These are phyloP conservation scores for Dynastes maya DNA, from an alignment of 2,888 invertebrate genomes.

Conservation along the genomic window DNA sequence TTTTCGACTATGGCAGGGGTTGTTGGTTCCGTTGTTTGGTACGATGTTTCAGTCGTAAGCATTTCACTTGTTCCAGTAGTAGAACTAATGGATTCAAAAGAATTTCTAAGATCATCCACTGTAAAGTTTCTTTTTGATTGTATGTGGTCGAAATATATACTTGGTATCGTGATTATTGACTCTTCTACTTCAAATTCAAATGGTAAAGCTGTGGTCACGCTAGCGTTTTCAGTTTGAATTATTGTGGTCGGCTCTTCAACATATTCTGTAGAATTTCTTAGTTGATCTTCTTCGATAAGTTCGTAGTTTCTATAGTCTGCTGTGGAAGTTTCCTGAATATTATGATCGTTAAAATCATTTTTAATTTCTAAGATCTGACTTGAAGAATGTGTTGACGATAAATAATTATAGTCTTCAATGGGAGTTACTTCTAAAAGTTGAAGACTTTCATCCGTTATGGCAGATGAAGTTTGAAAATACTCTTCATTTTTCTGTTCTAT, in stretches of 20 bases:
- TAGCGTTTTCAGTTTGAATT: neutral
- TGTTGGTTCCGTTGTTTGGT: too few relatives aligned
- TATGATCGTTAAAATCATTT: too few relatives aligned
- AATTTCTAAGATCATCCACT: neutral
- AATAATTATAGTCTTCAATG: neutral
- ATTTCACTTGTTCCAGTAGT: neutral
- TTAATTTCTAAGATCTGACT: neutral
- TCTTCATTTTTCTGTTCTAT: too few relatives aligned
- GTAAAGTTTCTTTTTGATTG: neutral
- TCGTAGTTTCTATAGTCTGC: neutral
- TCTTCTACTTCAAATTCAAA: constrained; percentile 27
- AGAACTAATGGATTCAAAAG: neutral
- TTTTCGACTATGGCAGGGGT: too few relatives aligned
- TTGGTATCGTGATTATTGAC: constrained; percentile 24
- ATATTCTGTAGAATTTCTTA: neutral
- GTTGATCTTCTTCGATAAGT: neutral
- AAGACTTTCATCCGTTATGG: neutral
- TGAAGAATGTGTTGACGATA: neutral
- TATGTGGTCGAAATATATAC: neutral
- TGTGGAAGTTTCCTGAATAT: neutral
- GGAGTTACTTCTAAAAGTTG: neutral
- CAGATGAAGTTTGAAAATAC: neutral
- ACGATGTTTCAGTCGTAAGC: too few relatives aligned
- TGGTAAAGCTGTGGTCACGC: neutral
- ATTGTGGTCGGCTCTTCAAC: neutral